Base-by-base conservation (phyloP, 2,797 vertebrate genomes). In the Geotrypetes seraphini region DNA sequence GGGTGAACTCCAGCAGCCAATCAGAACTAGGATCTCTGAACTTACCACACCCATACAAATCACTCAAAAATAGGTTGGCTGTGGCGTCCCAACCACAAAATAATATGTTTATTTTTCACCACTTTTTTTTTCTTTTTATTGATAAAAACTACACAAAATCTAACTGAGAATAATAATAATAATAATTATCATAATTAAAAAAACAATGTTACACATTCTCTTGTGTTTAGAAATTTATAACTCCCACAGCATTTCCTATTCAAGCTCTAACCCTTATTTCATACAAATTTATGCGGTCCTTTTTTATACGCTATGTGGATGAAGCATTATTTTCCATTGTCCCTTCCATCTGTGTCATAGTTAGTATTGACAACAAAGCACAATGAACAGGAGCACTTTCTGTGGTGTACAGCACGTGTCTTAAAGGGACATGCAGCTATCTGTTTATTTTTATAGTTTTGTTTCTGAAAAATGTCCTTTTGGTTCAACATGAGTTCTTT, bases 91-190 rank as follows among this genome's bases (percentile, higher is more conserved):
- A 62, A 60, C 63, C 61, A 61, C 64, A 71, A 78, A 81, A 78
- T 71, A 64, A 53, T 53, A 53, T 53, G 25, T 75, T 78, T 73
- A 71, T 73, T 82, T 62, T 49, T 55, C 45, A 65, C 55, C 55
- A 53, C 43, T 63, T 66, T 57, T 50, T 47, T 67, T 31, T 41
- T 73, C 50, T 37, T 77, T 81, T 83, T 78, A 82, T 81, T 82
- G 77, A 78, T 75, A 81, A 81, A 84, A 84, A 75, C 67, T 79
- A 81, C 78, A 81, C 77, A 81, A 85, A 79, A 79, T 27, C 57
- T 73, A 81, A 75, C 62, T 66, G 57, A 64, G 61, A 63, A 53
- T 50, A 47, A 60, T 75, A 69, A 71, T 74, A n/a, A n/a, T 47
- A 47, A 44, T 47, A 44, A 47, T 47, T 31, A 47, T 39, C 39